These are phyloP conservation scores for Caretta caretta DNA, from an alignment of 2,113 vertebrate genomes.

Conservation along the genomic window DNA sequence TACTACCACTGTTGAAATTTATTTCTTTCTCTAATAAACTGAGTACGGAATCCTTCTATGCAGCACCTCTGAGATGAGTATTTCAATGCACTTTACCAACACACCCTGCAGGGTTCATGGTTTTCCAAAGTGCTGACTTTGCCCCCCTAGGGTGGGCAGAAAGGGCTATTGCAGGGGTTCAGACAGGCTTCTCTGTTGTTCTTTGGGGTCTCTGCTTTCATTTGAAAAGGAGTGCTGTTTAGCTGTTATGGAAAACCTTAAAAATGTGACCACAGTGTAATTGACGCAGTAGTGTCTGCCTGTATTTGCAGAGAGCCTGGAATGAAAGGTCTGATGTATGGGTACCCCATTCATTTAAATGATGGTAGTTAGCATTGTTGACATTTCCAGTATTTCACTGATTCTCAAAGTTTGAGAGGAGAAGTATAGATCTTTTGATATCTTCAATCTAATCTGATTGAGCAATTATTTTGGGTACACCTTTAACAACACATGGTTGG, in stretches of 20 bases:
- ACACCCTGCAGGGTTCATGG: too few relatives aligned
- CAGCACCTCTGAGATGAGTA: not conserved
- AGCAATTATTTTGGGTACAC: not conserved
- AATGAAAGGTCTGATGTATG: not conserved
- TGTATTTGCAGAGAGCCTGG: not conserved
- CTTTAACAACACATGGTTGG: not conserved
- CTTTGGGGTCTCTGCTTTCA: not conserved
- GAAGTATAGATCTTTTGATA: too few relatives aligned
- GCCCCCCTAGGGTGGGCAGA: rapidly evolving
- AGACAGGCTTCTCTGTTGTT: rapidly evolving
- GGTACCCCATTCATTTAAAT: not conserved
- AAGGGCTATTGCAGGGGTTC: not conserved
- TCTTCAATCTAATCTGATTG: not conserved
- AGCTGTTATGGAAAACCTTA: not conserved
- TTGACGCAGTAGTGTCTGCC: rapidly evolving
- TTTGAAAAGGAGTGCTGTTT: not conserved
- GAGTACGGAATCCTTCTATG: not conserved
- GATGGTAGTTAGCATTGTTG: not conserved
- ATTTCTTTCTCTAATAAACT: not conserved
- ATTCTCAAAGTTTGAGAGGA: not conserved
- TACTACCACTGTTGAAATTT: not conserved
- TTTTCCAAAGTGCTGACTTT: not conserved
- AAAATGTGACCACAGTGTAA: not conserved
- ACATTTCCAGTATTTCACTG: not conserved
- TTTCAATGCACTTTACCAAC: not conserved